Base-by-base conservation (phyloP, 1,140 invertebrate genomes). In the Bombus sylvicola region DNA sequence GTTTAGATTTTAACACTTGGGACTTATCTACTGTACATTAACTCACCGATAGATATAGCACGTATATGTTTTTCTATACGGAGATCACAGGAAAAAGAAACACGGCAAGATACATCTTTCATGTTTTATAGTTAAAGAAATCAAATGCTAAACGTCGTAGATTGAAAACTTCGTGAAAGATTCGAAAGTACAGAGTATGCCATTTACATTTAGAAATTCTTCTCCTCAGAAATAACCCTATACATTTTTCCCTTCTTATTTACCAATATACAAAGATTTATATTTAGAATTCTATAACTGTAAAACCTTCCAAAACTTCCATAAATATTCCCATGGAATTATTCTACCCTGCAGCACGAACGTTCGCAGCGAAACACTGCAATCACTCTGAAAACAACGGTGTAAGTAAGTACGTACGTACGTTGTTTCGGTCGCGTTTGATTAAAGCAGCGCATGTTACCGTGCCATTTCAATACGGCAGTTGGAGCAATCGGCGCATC, bases 401-500 rank as follows among this genome's bases (percentile, higher is more conserved):
- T 10, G 18, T 22, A 53, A 53, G 47, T 53, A 13, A 53, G 47
- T 53, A 13, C 28, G 62, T 25, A 41, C 13, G 15, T 15, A 10
- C 34, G n/a, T 53, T 47, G 22, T 69, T 77, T 82, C 80, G 69
- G 10, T 39, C 82, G 28, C 64, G 82, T 84, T 25, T 43, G 79
- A 69, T 88, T 71, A 69, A 59, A 78, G 57, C 85, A 31, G 37
- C 62, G 47, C 64, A 47, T 59, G 62, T 69, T 69, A 37, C 64
- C 62, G 59, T 73, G 77, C 72, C 77, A 74, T 75, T 74, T 75
- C 77, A 79, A 89, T 81, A 34, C 53, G 37, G 59, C 86, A 71
- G 81, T 71, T 57, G 84, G 34, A 73, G 81, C 64, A 84, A 85
- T 90, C 88, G 86, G 47, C 80, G 78, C 83, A 81, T 79, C 77